Percentiles rank a stretch among this genome's conserved stretches.
phyloP scores from a whole-genome alignment of 2,888 invertebrate species.

The Tricholauxania praeusta region DNA sequence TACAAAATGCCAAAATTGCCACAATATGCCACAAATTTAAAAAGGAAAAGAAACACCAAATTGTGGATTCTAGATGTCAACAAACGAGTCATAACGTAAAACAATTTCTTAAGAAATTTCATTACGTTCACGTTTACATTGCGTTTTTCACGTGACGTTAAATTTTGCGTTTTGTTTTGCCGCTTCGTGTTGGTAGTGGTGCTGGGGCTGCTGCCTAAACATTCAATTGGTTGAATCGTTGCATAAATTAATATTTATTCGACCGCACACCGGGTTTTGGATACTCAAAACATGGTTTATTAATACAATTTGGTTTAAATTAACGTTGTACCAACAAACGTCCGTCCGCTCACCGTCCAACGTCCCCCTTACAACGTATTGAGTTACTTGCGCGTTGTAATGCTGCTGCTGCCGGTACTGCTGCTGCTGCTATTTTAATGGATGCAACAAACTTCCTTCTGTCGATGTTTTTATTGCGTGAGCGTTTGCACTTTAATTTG shows the following conservation, averaged over 20 bases:
- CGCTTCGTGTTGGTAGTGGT: neutral
- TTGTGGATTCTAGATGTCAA: slow-evolving; percentile 27
- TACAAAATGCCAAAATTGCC: too few relatives aligned
- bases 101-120: neutral
- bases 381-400: slow-evolving; percentile 52
- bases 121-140: neutral
- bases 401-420: slow-evolving; percentile 1
- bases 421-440: slow-evolving; percentile 7
- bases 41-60: too few relatives aligned
- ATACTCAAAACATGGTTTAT: slow-evolving; percentile 62
- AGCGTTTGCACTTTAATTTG: slow-evolving; percentile 35
- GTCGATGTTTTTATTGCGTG: slow-evolving; percentile 26
- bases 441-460: slow-evolving; percentile 22
- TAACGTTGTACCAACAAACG: slow-evolving; percentile 55
- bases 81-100: slow-evolving; percentile 7
- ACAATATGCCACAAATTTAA: too few relatives aligned
- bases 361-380: slow-evolving; percentile 48
- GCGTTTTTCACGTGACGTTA: slow-evolving; percentile 16
- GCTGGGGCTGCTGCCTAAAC: neutral
- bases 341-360: slow-evolving; percentile 58
- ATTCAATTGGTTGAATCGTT: slow-evolving; percentile 46
- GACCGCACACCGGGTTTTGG: slow-evolving; percentile 67
- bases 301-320: slow-evolving; percentile 69
- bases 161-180: neutral
- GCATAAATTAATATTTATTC: slow-evolving; percentile 66